Conservation (phyloP, 2,888 invertebrate genomes). For the Temnothorax ravouxi region DNA sequence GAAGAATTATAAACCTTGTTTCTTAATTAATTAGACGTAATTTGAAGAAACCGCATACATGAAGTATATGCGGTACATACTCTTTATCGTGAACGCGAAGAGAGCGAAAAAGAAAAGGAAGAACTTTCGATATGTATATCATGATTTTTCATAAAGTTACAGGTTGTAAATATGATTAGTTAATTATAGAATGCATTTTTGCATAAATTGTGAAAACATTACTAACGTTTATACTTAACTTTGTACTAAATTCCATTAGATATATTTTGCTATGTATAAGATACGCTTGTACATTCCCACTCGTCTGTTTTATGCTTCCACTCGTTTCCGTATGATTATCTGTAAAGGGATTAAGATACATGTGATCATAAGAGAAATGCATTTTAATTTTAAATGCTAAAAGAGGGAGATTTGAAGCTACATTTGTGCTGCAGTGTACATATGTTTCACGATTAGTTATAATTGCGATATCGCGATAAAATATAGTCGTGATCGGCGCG, state of each 20-base stretch:
- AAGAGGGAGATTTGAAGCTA: neutral
- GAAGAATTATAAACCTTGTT: constrained; percentile 23
- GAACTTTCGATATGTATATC: constrained; percentile 17
- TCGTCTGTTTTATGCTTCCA: constrained; percentile 64
- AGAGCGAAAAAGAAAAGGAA: neutral
- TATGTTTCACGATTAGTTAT: constrained; percentile 23
- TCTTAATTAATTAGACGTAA: constrained; percentile 36
- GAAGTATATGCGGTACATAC: constrained; percentile 2
- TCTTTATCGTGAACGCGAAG: constrained; percentile 6
- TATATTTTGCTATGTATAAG: constrained; percentile 51
- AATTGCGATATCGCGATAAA: neutral
- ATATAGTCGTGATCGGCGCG: neutral
- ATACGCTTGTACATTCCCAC: constrained; percentile 43
- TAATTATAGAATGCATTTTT: constrained; percentile 39
- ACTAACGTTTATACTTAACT: constrained; percentile 45
- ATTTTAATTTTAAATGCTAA: constrained; percentile 37
- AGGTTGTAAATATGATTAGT: constrained; percentile 61
- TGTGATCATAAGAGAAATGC: neutral
- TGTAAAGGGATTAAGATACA: constrained; percentile 9
- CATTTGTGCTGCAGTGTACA: constrained; percentile 15
- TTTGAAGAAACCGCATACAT: constrained; percentile 7
- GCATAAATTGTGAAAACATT: constrained; percentile 46
- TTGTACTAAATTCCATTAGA: constrained; percentile 50
- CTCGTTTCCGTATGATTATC: constrained; percentile 8
- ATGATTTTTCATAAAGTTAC: constrained; percentile 49